phyloP scores from a whole-genome alignment of 2,797 vertebrate genomes.

The Glossophaga mutica region DNA sequence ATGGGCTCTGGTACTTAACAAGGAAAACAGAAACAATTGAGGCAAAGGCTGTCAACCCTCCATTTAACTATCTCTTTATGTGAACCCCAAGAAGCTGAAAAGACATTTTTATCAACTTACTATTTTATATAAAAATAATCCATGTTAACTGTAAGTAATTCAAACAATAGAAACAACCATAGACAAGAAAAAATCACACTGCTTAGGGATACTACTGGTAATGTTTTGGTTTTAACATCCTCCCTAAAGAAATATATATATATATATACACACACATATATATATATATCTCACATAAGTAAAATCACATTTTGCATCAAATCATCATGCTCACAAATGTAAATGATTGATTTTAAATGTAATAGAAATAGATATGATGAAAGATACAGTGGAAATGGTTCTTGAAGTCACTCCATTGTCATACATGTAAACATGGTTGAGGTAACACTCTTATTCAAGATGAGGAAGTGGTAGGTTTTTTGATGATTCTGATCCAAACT shows the following conservation, averaged over 20 bases:
- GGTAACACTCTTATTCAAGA: not conserved
- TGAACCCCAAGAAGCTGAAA: not conserved
- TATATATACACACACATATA: not conserved
- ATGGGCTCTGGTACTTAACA: not conserved
- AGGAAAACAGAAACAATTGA: not conserved
- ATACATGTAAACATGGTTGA: not conserved
- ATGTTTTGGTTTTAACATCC: not conserved
- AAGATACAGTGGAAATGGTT: not conserved
- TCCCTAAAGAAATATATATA: not conserved
- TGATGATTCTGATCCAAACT: not conserved
- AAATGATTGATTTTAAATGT: not conserved
- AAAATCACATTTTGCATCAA: not conserved
- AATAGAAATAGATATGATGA: not conserved
- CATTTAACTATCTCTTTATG: not conserved
- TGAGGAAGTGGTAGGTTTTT: not conserved
- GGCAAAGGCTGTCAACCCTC: not conserved
- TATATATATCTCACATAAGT: not conserved
- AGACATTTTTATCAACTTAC: not conserved
- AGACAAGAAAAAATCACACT: not conserved
- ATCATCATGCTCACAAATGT: not conserved
- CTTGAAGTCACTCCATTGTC: not conserved
- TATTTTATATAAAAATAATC: not conserved
- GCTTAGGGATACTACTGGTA: not conserved
- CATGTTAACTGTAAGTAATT: not conserved
- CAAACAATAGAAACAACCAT: not conserved